Conservation (phyloP, 2,888 invertebrate genomes). For the Coronaproctus castanopsis region DNA sequence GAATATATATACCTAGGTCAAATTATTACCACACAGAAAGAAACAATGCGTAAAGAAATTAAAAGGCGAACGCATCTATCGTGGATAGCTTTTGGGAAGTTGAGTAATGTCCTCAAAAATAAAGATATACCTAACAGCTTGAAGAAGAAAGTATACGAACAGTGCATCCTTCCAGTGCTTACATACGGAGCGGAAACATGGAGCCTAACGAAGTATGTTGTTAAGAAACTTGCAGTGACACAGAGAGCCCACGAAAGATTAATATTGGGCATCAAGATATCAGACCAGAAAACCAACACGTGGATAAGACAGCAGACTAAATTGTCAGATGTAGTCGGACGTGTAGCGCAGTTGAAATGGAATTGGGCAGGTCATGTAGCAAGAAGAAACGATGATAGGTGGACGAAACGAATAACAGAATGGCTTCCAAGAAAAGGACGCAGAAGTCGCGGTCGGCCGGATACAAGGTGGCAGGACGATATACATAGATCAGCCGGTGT, state of each 20-base stretch:
- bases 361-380: background rate
- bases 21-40: too few relatives aligned
- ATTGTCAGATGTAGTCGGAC: background rate
- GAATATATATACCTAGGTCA: too few relatives aligned
- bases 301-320: background rate
- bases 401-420: background rate
- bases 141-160: too few relatives aligned
- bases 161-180: too few relatives aligned
- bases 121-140: too few relatives aligned
- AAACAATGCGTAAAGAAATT: too few relatives aligned
- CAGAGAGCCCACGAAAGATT: background rate
- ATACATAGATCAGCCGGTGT: background rate
- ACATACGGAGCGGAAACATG: too few relatives aligned
- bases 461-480: background rate
- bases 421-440: background rate
- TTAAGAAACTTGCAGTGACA: background rate
- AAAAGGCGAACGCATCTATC: too few relatives aligned
- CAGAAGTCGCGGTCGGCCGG: background rate
- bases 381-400: background rate
- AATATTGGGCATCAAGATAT: background rate
- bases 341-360: background rate
- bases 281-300: background rate
- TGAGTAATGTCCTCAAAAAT: too few relatives aligned
- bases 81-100: too few relatives aligned
- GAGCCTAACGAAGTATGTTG: too few relatives aligned